Evolutionary conservation across 2,888 invertebrate genomes (phyloP).

Genomic region (Diogma glabrata): DNA sequence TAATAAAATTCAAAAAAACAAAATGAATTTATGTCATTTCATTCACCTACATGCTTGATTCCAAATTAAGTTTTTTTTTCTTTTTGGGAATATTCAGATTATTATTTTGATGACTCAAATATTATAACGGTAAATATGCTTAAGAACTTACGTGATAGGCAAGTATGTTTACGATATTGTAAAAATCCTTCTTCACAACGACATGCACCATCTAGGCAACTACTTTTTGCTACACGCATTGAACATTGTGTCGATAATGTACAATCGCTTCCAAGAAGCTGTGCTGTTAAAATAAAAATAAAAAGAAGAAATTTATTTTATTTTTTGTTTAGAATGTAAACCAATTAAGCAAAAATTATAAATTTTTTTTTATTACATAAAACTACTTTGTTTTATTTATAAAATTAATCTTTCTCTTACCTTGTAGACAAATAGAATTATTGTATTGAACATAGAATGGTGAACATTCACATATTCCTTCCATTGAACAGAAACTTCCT

Average conservation of each 20-base stretch:
- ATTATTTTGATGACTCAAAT: not conserved
- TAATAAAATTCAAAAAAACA: too few species aligned
- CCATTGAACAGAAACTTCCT: slow-evolving; percentile 35
- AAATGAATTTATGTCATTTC: too few species aligned
- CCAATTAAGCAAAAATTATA: too few species aligned
- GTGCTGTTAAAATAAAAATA: slow-evolving; percentile 47
- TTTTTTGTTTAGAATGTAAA: too few species aligned
- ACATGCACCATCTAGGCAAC: slow-evolving; percentile 72
- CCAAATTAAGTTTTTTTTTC: too few species aligned
- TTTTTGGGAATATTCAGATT: not conserved
- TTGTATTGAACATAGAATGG: slow-evolving; percentile 73
- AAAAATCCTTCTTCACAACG: slow-evolving; percentile 74
- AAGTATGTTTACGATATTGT: slow-evolving; percentile 81
- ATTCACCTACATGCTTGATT: too few species aligned
- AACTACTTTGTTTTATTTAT: not conserved
- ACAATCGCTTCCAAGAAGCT: slow-evolving; percentile 74
- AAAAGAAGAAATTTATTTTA: not conserved
- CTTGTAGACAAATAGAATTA: slow-evolving; percentile 67
- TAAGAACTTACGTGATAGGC: slow-evolving; percentile 71
- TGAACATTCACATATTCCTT: slow-evolving; percentile 66
- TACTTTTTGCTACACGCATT: slow-evolving; percentile 78
- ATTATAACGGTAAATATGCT: not conserved
- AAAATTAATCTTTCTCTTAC: slow-evolving; percentile 61
- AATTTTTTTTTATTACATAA: not conserved
- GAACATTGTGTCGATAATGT: slow-evolving; percentile 73